Evolutionary conservation across 2,888 invertebrate species (phyloP), one percentile per base, ranked within the genome.

Genomic region (Prosopocoilus inquinatus): DNA sequence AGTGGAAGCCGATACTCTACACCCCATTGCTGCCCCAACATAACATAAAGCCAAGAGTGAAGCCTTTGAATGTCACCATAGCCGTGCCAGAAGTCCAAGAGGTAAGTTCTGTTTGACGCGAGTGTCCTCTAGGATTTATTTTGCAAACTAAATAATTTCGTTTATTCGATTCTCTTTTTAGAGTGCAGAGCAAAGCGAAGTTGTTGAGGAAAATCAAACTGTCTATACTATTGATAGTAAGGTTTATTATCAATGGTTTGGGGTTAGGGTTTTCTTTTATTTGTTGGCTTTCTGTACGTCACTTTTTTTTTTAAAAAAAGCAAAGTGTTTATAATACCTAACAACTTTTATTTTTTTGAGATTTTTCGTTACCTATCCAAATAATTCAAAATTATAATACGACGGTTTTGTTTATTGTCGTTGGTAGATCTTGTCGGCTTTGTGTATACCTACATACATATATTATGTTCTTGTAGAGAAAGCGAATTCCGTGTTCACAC

Each of bases 1-100:
- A 97, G 74, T 97, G 96, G 97, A 96, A 96, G 79, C 96, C 94
- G 75, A 90, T 94, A 2, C 79, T 97, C 13, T 96, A 96, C 75
- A 96, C 96, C 64, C 96, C 97, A 0, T 80, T 94, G 60, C 80
- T 96, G 38, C 83, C 94, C 51, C 71, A 75, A 60, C 92, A 94
- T 73, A 93, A 91, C 74, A 91, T 93, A 72, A 91, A 92, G 80
- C 88, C 87, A 56, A 90, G 91, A 72, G 83, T 89, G 67, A 88
- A 89, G 67, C 91, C 91, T 2, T 82, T 94, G 60, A 94, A 93
- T 71, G 93, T 95, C 1, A 91, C 93, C 1, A 94, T 95, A 75
- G 89, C 94, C 1, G 82, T 94, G 56, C 90, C 91, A 0, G 90
- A 91, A 70, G 82, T 89, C 50, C 88, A 91, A 60, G 92, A 93